These are phyloP conservation scores for Micrasema longulum DNA, from an alignment of 1,140 invertebrate genomes.

Conservation along the genomic window DNA sequence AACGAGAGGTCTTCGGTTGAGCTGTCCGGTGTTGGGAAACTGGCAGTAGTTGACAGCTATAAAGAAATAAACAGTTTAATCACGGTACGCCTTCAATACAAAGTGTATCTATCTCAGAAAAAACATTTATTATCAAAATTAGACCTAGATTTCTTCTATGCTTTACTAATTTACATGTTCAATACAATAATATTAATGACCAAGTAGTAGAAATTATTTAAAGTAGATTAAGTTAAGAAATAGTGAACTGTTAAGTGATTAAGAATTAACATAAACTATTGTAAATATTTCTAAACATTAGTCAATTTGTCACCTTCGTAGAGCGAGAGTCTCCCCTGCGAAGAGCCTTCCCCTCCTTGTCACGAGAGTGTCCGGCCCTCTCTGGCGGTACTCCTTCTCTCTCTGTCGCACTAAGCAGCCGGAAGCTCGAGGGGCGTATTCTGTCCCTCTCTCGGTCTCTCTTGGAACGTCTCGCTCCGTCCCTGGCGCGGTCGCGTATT, in stretches of 20 bases:
- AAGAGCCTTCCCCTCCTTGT: constrained; percentile 39
- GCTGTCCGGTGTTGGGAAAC: constrained; percentile 57
- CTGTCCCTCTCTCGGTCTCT: constrained; percentile 56
- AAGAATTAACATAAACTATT: no score
- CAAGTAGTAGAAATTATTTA: no score
- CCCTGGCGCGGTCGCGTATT: constrained; percentile 49
- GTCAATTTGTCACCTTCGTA: constrained; percentile 45
- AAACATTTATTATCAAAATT: no score
- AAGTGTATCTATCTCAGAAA: no score
- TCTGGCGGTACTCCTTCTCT: constrained; percentile 35
- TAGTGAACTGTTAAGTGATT: no score
- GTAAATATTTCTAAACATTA: no score
- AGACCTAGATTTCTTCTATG: no score
- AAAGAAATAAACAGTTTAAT: background rate
- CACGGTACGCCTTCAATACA: no score
- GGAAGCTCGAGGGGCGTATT: constrained; percentile 59
- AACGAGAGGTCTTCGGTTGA: constrained; percentile 61
- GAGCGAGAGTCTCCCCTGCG: constrained; percentile 38
- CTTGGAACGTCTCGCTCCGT: constrained; percentile 47
- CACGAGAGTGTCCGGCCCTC: constrained; percentile 43
- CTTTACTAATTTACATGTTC: no score
- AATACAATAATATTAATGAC: no score
- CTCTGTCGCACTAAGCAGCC: constrained; percentile 55
- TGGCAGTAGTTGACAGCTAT: constrained; percentile 39
- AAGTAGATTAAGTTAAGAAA: no score